A percentile compares a stretch with the other conserved stretches of the same genome.
These are phyloP conservation scores for Argyrosomus regius DNA, from an alignment of 2,797 vertebrate genomes.

Conservation along the genomic window DNA sequence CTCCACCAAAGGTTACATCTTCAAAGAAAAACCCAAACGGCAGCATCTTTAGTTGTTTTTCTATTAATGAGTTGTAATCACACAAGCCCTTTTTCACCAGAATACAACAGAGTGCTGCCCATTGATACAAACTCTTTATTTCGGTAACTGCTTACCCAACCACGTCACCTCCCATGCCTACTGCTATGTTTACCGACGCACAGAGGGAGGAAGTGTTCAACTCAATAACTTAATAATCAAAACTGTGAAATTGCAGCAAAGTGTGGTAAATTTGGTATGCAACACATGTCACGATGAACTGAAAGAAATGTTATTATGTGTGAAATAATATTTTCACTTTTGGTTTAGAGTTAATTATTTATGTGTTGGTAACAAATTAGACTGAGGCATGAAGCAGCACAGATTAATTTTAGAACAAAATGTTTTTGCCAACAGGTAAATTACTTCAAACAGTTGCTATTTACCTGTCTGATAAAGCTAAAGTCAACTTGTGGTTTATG, in stretches of 20 bases:
- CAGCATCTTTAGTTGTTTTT: conserved; percentile 21
- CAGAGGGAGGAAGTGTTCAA: conserved; percentile 33
- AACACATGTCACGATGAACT: conserved; percentile 66
- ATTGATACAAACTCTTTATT: conserved; percentile 8
- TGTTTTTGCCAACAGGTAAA: conserved; percentile 63
- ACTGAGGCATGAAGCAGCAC: conserved; percentile 46
- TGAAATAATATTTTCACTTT: conserved; percentile 75
- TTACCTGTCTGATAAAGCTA: conserved; percentile 46
- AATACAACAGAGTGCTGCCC: background rate
- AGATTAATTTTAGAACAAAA: conserved; percentile 57
- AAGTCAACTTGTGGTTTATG: conserved; percentile 56
- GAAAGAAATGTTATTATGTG: conserved; percentile 65
- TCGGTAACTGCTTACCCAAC: background rate
- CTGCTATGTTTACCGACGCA: conserved; percentile 51
- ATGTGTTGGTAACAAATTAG: conserved; percentile 63
- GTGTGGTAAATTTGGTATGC: conserved; percentile 57
- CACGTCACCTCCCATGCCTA: conserved; percentile 11
- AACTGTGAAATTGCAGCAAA: conserved; percentile 58
- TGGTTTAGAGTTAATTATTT: conserved; percentile 66
- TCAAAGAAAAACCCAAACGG: conserved; percentile 38
- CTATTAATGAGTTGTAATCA: background rate
- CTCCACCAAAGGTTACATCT: conserved; percentile 13
- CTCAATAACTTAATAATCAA: conserved; percentile 61
- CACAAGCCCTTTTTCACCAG: conserved; percentile 8
- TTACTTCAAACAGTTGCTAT: conserved; percentile 54